Base-by-base conservation (phyloP, 2,888 invertebrate species). In the Mallateleia sp. region DNA sequence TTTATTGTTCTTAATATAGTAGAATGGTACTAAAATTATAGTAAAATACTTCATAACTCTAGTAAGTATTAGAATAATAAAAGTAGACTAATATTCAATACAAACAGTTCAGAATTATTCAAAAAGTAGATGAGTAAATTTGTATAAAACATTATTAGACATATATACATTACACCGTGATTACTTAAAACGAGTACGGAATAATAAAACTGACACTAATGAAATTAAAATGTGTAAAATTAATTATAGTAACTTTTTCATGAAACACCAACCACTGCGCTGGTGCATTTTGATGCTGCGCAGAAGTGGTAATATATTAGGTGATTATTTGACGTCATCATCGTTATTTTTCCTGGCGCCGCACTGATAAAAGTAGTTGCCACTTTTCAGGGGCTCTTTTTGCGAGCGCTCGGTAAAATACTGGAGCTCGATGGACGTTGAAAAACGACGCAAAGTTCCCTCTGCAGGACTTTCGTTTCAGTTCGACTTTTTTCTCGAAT, bases 301-400 rank as follows among this genome's bases (percentile, higher is more conserved):
- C 64, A 74, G 54, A 79, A 79, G 64, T 64, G 38, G 83, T 87
- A 88, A 88, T 85, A 78, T 85, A 88, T 88, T 81, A 85, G 88
- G 88, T 88, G 88, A 88, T 85, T 88, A 88, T 88, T 84, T 88
- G 88, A 82, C 88, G 88, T 78, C 88, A 88, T 88, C 88, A 88
- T 88, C 88, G 81, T 88, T 88, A 87, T 85, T 81, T 88, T 85
- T 84, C 84, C 87, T 78, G 84, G 84, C 77, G 84, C 72, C 77
- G 66, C 66, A 81, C 87, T 87, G 88, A 88, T 88, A 88, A 88
- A 88, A 88, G 85, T 88, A 88, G 84, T 88, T 88, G 88, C 88
- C 85, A 88, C 88, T 88, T 88, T 88, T 88, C 88, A 88, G 88
- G 82, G 77, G 85, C 85, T 88, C 85, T 85, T 88, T 88, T 88